Evolutionary conservation across 2,888 invertebrate species (phyloP).

Genomic region (Phortica magna): DNA sequence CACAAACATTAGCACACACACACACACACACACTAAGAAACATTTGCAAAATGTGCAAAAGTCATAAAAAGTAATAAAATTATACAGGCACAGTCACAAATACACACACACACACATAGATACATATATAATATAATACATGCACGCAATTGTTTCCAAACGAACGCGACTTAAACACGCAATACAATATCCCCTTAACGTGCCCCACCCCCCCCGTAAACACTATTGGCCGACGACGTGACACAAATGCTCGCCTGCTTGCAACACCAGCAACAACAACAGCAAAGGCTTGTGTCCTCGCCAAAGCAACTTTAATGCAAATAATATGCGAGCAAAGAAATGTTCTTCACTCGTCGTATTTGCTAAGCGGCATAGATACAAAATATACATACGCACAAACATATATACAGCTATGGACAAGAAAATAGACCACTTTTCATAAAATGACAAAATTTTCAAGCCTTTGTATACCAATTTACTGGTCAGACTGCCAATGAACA

Average conservation of each 20-base stretch:
- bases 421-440: too few relatives aligned
- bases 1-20: slow-evolving; percentile 23
- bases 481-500: too few relatives aligned
- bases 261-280: neutral
- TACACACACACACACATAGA: too few relatives aligned
- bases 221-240: too few relatives aligned
- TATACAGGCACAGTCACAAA: slow-evolving; percentile 45
- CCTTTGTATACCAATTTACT: too few relatives aligned
- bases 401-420: too few relatives aligned
- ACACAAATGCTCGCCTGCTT: neutral
- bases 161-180: too few relatives aligned
- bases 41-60: slow-evolving; percentile 45
- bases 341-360: neutral
- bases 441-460: too few relatives aligned
- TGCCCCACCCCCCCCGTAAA: too few relatives aligned
- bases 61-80: slow-evolving; percentile 39
- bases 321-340: slow-evolving; percentile 13
- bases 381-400: too few relatives aligned
- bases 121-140: too few relatives aligned
- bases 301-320: slow-evolving; percentile 14
- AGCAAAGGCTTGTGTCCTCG: neutral
- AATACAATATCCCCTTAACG: too few relatives aligned
- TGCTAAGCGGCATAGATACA: neutral
- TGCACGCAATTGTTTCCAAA: neutral
- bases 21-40: slow-evolving; percentile 29